These are phyloP conservation scores for Stylophora pistillata DNA, from an alignment of 64 coral and sea anemone species.

Conservation along the genomic window DNA sequence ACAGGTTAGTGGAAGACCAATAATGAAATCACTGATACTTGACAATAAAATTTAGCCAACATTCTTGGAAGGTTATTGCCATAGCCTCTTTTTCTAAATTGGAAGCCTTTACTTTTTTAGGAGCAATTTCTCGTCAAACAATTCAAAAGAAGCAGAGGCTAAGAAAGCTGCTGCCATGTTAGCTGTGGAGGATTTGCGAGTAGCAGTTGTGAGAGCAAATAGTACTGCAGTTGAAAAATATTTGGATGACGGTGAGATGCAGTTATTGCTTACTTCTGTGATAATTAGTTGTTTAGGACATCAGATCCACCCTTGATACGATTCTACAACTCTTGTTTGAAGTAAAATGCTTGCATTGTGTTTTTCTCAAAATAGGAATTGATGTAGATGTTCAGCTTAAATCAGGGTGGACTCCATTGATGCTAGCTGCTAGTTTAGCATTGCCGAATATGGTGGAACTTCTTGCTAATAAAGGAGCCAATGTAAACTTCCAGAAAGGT, in stretches of 20 bases:
- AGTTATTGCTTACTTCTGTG: not conserved
- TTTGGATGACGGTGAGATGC: constrained; percentile 46
- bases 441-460: constrained; percentile 62
- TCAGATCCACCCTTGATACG: not conserved
- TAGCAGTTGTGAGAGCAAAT: constrained; percentile 50
- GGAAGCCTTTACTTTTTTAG: not conserved
- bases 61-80: not conserved
- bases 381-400: constrained; percentile 67
- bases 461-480: constrained; percentile 75
- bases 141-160: constrained; percentile 3
- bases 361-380: constrained; percentile 55
- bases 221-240: constrained; percentile 38
- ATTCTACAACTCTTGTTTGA: not conserved
- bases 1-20: too few species aligned
- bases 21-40: too few species aligned
- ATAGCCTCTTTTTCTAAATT: not conserved
- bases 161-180: constrained; percentile 14
- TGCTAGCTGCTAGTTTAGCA: constrained; percentile 78
- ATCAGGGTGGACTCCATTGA: constrained; percentile 90
- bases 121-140: constrained; percentile 10
- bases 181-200: constrained; percentile 53
- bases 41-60: too few species aligned
- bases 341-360: not conserved
- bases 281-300: too few species aligned
- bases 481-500: constrained; percentile 98